Conservation (phyloP, 2,113 vertebrate species). For the Oncorhynchus masou region DNA sequence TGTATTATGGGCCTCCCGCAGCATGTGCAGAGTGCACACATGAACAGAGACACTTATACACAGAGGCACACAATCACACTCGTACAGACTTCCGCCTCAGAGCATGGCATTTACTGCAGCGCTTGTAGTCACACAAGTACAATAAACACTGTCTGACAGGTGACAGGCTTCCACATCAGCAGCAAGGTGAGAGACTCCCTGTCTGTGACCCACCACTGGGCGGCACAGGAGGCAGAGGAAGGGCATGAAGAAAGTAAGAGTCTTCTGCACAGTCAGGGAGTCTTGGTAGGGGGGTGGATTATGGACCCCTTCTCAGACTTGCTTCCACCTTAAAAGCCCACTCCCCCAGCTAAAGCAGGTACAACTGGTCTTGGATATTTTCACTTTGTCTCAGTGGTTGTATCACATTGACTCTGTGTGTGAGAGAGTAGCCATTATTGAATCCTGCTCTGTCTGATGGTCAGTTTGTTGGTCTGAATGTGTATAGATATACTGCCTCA, state of each 20-base stretch:
- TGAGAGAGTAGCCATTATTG: not conserved
- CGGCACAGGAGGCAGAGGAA: conserved; percentile 29
- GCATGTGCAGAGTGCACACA: not conserved
- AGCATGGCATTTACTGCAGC: conserved; percentile 20
- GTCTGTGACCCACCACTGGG: conserved; percentile 44
- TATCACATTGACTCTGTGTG: conserved; percentile 5
- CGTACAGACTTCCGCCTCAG: not conserved
- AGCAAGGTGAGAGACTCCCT: conserved; percentile 30
- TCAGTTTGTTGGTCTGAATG: not conserved
- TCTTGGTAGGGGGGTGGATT: conserved; percentile 44
- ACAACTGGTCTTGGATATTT: conserved; percentile 19
- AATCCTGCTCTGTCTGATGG: no score
- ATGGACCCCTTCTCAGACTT: conserved; percentile 25
- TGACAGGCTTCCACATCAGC: conserved; percentile 27
- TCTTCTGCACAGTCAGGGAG: conserved; percentile 44
- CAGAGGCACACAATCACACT: conserved; percentile 14
- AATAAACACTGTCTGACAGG: conserved; percentile 20
- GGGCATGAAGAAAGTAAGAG: conserved; percentile 35
- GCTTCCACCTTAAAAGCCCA: conserved; percentile 21
- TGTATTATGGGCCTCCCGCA: not conserved
- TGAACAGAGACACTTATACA: not conserved
- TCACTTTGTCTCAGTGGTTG: conserved; percentile 8
- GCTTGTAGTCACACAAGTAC: conserved; percentile 8
- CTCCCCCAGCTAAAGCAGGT: conserved; percentile 17
- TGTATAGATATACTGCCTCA: not conserved